phyloP scores from a whole-genome alignment of 2,113 vertebrate species.

The Ivindomyrus marchei region DNA sequence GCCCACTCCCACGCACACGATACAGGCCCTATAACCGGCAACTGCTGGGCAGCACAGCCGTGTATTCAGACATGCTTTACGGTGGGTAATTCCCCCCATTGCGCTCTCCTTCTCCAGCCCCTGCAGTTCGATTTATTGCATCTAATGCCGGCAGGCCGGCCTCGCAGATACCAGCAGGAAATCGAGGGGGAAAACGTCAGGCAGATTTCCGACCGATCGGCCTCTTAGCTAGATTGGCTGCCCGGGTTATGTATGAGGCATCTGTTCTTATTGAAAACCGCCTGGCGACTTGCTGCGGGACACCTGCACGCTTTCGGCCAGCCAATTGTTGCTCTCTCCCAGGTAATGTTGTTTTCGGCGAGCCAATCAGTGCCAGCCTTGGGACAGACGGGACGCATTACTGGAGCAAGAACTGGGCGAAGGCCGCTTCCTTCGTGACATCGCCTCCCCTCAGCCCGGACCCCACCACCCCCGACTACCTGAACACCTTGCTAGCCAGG shows the following conservation, averaged over 20 bases:
- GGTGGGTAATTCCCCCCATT: neutral
- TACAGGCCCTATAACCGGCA: neutral
- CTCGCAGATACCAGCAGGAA: neutral
- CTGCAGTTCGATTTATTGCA: neutral
- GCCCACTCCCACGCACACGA: neutral
- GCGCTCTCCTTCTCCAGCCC: neutral
- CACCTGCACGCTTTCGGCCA: neutral
- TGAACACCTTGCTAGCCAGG: conserved; percentile 91
- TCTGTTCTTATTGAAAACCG: neutral
- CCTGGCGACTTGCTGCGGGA: neutral
- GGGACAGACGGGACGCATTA: conserved; percentile 95
- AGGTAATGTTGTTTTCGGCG: conserved; percentile 96
- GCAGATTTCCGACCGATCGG: neutral
- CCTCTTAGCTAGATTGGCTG: neutral
- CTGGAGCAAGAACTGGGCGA: conserved; percentile 99
- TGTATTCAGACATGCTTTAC: neutral
- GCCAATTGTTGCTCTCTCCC: neutral
- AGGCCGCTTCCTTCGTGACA: conserved; percentile 90
- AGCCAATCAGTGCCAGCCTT: conserved; percentile 90
- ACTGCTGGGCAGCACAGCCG: neutral
- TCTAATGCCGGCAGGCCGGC: neutral
- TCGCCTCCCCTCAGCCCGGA: conserved; percentile 94
- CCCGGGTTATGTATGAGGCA: neutral
- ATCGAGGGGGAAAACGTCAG: neutral
- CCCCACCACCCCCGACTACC: conserved; percentile 92